Evolutionary conservation across 2,113 vertebrate species (phyloP).

Genomic region (Pteropus alecto): DNA sequence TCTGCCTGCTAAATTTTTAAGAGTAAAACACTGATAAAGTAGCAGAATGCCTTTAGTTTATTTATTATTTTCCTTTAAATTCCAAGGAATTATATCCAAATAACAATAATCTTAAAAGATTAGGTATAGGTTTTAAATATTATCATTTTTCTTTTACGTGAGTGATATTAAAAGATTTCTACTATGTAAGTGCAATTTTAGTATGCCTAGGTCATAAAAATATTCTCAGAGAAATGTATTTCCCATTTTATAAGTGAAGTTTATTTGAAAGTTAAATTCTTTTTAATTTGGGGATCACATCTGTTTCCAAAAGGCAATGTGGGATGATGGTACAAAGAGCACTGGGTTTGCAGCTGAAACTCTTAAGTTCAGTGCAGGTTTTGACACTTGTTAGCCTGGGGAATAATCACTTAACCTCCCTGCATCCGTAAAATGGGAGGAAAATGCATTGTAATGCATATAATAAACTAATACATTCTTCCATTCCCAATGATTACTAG

Average conservation of each 20-base stretch:
- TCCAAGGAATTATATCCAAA: neutral
- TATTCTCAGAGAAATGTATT: neutral
- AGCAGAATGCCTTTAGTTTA: neutral
- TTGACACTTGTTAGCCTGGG: neutral
- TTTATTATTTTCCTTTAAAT: conserved; percentile 20
- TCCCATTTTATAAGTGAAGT: neutral
- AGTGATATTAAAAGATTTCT: neutral
- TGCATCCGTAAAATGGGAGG: neutral
- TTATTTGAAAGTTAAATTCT: neutral
- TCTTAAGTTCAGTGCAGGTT: neutral
- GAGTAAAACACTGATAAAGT: neutral
- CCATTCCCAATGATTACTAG: neutral
- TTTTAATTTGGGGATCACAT: neutral
- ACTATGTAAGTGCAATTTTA: neutral
- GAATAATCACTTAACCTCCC: neutral
- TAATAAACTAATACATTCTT: neutral
- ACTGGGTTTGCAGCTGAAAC: neutral
- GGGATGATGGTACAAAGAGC: neutral
- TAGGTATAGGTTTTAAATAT: neutral
- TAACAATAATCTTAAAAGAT: conserved; percentile 15
- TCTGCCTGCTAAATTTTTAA: neutral
- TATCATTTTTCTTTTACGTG: neutral
- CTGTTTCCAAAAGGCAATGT: neutral
- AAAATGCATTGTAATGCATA: neutral
- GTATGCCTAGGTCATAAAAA: neutral